These are phyloP conservation scores for Tromatobia lineatoria DNA, from an alignment of 2,888 invertebrate genomes.

Conservation along the genomic window DNA sequence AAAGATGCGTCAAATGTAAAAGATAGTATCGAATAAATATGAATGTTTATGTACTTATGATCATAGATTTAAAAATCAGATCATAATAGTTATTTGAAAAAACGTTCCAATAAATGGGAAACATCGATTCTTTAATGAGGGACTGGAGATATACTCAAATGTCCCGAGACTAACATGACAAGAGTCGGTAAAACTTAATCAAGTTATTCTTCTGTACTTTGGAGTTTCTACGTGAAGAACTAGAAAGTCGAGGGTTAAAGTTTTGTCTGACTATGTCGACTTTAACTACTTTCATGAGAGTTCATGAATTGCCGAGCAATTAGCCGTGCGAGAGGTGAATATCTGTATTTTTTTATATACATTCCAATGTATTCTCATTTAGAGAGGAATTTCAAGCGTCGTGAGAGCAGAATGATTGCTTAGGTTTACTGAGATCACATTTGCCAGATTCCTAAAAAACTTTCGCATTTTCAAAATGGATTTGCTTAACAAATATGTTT, in stretches of 20 bases:
- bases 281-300: neutral
- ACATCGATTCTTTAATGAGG: neutral
- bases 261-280: neutral
- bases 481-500: neutral
- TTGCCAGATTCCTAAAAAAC: neutral
- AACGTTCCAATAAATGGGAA: neutral
- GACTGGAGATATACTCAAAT: neutral
- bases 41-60: neutral
- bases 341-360: neutral
- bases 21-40: neutral
- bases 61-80: neutral
- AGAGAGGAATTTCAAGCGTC: neutral
- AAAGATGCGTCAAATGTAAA: neutral
- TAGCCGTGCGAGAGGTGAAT: neutral
- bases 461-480: neutral
- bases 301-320: conserved; percentile 4
- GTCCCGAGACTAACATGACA: neutral
- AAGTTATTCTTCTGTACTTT: neutral
- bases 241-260: neutral
- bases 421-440: neutral
- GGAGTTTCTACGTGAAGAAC: neutral
- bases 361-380: neutral
- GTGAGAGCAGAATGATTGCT: neutral
- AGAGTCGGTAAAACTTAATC: neutral
- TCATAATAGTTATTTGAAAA: neutral